Base-by-base conservation (phyloP, 2,888 invertebrate genomes). In the Aquatica leii region DNA sequence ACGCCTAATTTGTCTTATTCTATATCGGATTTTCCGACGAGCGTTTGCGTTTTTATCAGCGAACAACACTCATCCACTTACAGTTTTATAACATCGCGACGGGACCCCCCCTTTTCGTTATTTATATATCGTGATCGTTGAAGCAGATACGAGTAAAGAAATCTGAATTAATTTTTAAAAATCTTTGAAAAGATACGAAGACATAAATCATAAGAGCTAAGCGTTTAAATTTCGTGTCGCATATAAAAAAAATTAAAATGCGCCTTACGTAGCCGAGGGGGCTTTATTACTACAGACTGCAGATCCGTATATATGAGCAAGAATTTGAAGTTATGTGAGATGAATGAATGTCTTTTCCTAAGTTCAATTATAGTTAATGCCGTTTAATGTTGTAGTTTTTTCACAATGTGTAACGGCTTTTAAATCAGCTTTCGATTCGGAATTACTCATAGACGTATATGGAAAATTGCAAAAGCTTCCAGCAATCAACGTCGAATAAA, bases 231-330 rank as follows among this genome's bases (percentile, higher is more conserved):
- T 60, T 54, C 54, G 48, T 60, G 54, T 60, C 59, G 59, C 59
- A 59, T 59, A 59, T 43, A 59, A 59, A 52, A 49, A 50, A 59
- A 58, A 58, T 58, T 59, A 59, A 59, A 59, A 59, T 59, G 59
- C 52, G 51, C 43, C 51, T 50, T 55, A 37, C 60, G 60, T 60
- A 54, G 60, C 49, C 24, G 4, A 6, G 1, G 18, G 54, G 60
- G 53, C 60, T 60, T 54, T 60, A 60, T 60, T 60, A 60, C 60
- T 60, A 24, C 20, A 54, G 54, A 60, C 60, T 60, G 18, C 20
- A 54, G 54, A 48, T 53, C 60, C 37, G 48, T 54, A 60, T 59
- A 59, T 34, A 34, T 34, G n/a, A 51, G 31, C 24, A 40, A 50
- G 60, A 60, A 54, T 59, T 51, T 59, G 34, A 49, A 24, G 59